Base-by-base conservation (phyloP, 2,888 invertebrate species). In the Camptogramma bilineatum region DNA sequence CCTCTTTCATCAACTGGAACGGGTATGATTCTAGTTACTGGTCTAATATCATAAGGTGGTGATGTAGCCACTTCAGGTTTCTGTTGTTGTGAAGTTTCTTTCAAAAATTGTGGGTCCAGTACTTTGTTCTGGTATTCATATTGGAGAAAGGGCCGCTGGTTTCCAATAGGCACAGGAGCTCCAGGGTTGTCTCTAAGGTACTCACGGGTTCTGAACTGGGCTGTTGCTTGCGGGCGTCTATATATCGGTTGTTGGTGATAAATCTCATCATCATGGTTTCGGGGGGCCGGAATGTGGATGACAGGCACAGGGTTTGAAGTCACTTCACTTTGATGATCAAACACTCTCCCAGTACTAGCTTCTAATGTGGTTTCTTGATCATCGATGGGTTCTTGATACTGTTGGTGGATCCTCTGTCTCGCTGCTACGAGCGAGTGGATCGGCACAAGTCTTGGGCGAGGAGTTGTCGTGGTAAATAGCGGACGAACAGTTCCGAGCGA, bases 401-500 rank as follows among this genome's bases (percentile, higher is more conserved):
- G 90, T 66, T 91, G 91, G 39, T 93, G 92, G 3, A 92, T 88
- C 66, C 90, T 87, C 54, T 94, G 91, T 56, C 93, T 85, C 0
- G 93, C 89, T 46, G 92, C 90, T n/a, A 93, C 83, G 44, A 94
- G 75, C 0, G 93, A 88, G 44, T 93, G 93, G 61, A 94, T 86
- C 0, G 94, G 94, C 34, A 95, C 84, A 28, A 94, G 79, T 75
- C 95, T 88, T 0, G 95, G 93, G 21, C 95, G 88, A 16, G 88
- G 86, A 7, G 92, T 94, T 0, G 95, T 95, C 0, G 96, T 96
- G 0, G 96, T 96, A 73, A 96, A 96, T 16, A 96, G 82, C 0
- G 96, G 96, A 34, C 96, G 88, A 4, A 95, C 94, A 24, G 95
- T 94, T 62, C 94, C 94, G 17, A 94, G 94, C 0, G 95, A 95